These are phyloP conservation scores for Cephus spinipes DNA, from an alignment of 2,888 invertebrate species.

Conservation along the genomic window DNA sequence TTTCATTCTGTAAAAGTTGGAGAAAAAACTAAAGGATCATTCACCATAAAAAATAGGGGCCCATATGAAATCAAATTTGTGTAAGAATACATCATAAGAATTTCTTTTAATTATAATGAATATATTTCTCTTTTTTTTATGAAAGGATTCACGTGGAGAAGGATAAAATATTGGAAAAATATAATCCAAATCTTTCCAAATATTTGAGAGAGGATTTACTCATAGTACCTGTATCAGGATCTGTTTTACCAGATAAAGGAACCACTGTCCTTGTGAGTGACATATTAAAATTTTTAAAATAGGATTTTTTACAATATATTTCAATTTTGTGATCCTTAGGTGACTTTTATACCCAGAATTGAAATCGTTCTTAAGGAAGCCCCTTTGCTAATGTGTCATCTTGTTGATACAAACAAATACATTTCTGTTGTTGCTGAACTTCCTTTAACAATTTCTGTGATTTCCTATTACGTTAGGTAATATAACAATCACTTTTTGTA, in stretches of 20 bases:
- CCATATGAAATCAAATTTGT: constrained; percentile 71
- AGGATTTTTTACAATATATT: background rate
- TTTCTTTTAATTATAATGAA: background rate
- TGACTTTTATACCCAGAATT: constrained; percentile 38
- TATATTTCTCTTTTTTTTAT: background rate
- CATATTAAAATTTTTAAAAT: background rate
- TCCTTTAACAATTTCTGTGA: constrained; percentile 49
- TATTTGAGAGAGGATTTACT: constrained; percentile 41
- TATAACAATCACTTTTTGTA: background rate
- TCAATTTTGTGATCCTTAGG: constrained; percentile 22
- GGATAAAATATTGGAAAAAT: constrained; percentile 24
- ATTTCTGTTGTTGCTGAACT: constrained; percentile 45
- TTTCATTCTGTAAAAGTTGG: constrained; percentile 73
- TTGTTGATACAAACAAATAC: constrained; percentile 43
- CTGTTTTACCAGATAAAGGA: constrained; percentile 38
- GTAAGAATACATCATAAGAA: constrained; percentile 59
- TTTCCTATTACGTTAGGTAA: constrained; percentile 46
- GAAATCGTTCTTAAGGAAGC: constrained; percentile 42
- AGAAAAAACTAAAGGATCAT: constrained; percentile 64
- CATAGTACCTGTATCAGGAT: constrained; percentile 44
- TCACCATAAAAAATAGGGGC: constrained; percentile 72
- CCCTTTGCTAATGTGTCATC: constrained; percentile 45
- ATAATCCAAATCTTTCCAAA: constrained; percentile 21
- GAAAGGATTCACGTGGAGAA: constrained; percentile 40
- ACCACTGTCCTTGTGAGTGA: constrained; percentile 35